phyloP scores from a whole-genome alignment of 2,888 invertebrate genomes.

The Lasius fuliginosus region DNA sequence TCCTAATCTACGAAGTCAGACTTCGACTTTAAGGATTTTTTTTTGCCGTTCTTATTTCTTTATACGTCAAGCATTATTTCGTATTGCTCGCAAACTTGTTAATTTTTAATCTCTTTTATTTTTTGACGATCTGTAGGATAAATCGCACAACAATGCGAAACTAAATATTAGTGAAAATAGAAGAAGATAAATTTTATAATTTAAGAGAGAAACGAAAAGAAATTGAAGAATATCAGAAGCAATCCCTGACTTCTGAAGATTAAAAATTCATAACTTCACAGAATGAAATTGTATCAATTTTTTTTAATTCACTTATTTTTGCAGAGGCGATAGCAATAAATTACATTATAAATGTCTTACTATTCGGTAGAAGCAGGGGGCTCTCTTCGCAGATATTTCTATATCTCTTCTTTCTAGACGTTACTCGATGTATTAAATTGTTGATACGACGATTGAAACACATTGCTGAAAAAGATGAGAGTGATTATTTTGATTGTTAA shows the following conservation, averaged over 20 bases:
- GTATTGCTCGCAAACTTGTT: neutral
- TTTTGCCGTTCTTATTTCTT: neutral
- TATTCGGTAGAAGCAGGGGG: conserved; percentile 79
- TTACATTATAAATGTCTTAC: conserved; percentile 65
- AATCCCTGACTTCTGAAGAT: conserved; percentile 8
- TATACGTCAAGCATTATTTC: neutral
- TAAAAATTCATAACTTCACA: conserved; percentile 15
- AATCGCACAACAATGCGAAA: neutral
- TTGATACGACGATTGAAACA: conserved; percentile 89
- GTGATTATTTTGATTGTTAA: neutral
- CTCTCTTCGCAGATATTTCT: conserved; percentile 87
- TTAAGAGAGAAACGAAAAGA: neutral
- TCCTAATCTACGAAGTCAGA: conserved; percentile 18
- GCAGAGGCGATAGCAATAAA: conserved; percentile 34
- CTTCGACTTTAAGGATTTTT: neutral
- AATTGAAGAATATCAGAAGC: neutral
- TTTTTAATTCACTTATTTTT: conserved; percentile 54
- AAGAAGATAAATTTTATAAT: neutral
- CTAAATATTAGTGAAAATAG: neutral
- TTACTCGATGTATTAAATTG: conserved; percentile 87
- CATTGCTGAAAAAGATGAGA: conserved; percentile 88
- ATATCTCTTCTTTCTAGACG: conserved; percentile 87
- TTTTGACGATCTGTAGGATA: neutral
- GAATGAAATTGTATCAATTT: conserved; percentile 47
- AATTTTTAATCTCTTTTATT: neutral